phyloP scores from a whole-genome alignment of 2,888 invertebrate species.

The Harmothoe impar region DNA sequence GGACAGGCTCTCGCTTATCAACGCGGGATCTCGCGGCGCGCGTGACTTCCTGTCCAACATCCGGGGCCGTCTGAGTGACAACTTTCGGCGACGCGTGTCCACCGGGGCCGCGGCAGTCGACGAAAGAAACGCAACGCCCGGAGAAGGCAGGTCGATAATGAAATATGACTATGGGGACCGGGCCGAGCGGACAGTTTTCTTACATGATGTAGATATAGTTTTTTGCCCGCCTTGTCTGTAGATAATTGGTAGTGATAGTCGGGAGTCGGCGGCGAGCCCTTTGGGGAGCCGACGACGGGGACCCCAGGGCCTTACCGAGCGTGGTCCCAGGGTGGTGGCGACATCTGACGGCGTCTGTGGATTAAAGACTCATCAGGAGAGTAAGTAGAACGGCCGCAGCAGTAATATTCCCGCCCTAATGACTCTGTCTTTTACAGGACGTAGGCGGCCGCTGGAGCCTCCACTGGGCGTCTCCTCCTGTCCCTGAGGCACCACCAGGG shows the following conservation, averaged over 20 bases:
- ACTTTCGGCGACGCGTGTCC: constrained; percentile 44
- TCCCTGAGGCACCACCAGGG: background rate
- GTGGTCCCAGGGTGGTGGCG: constrained; percentile 49
- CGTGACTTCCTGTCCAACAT: constrained; percentile 53
- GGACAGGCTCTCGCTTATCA: constrained; percentile 48
- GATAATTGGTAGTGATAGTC: constrained; percentile 61
- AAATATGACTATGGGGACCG: constrained; percentile 55
- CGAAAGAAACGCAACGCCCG: constrained; percentile 33
- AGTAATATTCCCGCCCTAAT: constrained; percentile 56
- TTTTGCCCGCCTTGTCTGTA: constrained; percentile 43
- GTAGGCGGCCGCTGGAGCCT: background rate
- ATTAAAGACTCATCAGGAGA: constrained; percentile 58
- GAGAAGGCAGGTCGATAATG: constrained; percentile 53
- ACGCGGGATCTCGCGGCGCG: constrained; percentile 39
- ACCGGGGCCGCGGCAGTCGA: background rate
- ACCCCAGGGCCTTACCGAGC: constrained; percentile 9
- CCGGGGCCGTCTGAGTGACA: constrained; percentile 55
- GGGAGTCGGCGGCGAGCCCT: background rate
- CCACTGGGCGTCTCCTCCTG: constrained; percentile 15
- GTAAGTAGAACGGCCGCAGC: constrained; percentile 49
- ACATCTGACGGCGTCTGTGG: constrained; percentile 41
- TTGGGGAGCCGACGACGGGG: background rate
- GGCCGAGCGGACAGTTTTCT: constrained; percentile 49
- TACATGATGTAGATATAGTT: constrained; percentile 62
- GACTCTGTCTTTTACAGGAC: constrained; percentile 54